Base-by-base conservation (phyloP, 2,888 invertebrate genomes). In the Parnassius mnemosyne region DNA sequence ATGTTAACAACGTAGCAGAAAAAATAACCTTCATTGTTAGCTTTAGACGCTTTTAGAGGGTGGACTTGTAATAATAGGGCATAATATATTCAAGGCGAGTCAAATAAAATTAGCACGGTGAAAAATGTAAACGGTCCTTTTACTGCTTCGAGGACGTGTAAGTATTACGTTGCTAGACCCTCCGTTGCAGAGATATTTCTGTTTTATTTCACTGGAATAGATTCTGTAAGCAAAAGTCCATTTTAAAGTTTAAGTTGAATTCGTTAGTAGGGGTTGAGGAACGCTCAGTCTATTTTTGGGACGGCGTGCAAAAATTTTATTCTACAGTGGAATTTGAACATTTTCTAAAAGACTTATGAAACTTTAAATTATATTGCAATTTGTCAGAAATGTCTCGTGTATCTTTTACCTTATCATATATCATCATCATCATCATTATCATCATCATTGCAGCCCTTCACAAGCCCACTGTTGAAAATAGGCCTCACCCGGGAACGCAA, bases 31-130 rank as follows among this genome's bases (percentile, higher is more conserved):
- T 83, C 84, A 87, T 87, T 88, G 86, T 87, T 84, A 78, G 84
- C 85, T 81, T 87, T 86, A 87, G 87, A 83, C 80, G 85, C 78
- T 78, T 74, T 79, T 69, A 76, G 80, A 84, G 88, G 85, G 84
- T 66, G 81, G 74, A 78, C 73, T 56, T 60, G 85, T 84, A 85
- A 88, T 91, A 89, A 90, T 89, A 87, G 86, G 84, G 79, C 81
- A 89, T 90, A 90, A 90, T 91, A 90, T 89, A 90, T 91, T 90
- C 90, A 88, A 83, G 85, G 78, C 77, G 85, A 89, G 89, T 88
- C 87, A 90, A 90, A 90, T 90, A 89, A 90, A 91, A 91, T 91
- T 90, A 91, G 91, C 85, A 88, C 89, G 87, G 83, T 88, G 87
- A 90, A 90, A 90, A 90, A 91, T 91, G 88, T 90, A 87, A 90